Conservation (phyloP, 2,113 vertebrate genomes). For the Carassius auratus region DNA sequence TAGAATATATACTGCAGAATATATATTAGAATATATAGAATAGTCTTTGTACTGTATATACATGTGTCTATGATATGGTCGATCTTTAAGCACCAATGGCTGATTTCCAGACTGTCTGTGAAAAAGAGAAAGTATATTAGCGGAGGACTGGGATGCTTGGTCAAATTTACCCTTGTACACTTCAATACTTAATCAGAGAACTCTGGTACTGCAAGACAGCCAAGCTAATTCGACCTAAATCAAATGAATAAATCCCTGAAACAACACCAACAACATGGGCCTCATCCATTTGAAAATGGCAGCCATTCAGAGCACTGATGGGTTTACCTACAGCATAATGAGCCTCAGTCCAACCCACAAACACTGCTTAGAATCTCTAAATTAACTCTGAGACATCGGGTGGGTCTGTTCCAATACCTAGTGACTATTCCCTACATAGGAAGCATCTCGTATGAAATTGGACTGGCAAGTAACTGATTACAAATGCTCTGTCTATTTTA, state of each 20-base stretch:
- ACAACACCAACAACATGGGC: slow-evolving; percentile 45
- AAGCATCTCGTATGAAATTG: not conserved
- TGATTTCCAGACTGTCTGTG: not conserved
- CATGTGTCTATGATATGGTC: not conserved
- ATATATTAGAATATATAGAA: too few relatives aligned
- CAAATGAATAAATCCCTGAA: slow-evolving; percentile 51
- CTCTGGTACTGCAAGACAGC: slow-evolving; percentile 41
- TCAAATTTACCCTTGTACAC: slow-evolving; percentile 47
- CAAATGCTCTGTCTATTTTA: not conserved
- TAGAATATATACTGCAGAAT: too few relatives aligned
- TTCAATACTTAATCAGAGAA: slow-evolving; percentile 52
- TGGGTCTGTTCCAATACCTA: not conserved
- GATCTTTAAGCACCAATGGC: not conserved
- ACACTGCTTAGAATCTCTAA: not conserved
- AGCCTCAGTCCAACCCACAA: not conserved
- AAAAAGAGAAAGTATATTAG: slow-evolving; percentile 35
- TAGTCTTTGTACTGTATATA: not conserved
- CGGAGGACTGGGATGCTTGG: slow-evolving; percentile 37
- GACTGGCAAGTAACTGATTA: not conserved
- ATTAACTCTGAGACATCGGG: slow-evolving; percentile 4
- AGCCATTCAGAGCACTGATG: slow-evolving; percentile 38
- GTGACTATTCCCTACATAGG: not conserved
- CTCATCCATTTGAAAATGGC: slow-evolving; percentile 37
- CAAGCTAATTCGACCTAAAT: slow-evolving; percentile 49
- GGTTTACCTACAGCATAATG: slow-evolving; percentile 39